Evolutionary conservation across 1,140 invertebrate genomes (phyloP).

Genomic region (Halesus radiatus): DNA sequence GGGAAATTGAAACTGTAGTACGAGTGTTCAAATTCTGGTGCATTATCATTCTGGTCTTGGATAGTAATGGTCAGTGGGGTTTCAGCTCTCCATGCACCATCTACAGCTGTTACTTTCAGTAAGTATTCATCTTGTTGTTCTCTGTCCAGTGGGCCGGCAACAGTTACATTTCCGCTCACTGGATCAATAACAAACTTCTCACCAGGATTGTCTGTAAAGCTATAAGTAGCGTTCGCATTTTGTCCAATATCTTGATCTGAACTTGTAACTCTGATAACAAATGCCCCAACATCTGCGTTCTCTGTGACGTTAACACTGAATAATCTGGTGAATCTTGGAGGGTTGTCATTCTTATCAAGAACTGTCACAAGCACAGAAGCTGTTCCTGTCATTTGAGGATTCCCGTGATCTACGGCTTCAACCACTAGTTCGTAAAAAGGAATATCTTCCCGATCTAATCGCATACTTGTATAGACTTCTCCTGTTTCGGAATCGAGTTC

Average conservation of each 20-base stretch:
- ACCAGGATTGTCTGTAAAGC: slow-evolving; percentile 89
- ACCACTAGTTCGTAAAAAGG: slow-evolving; percentile 87
- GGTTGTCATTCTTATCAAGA: slow-evolving; percentile 95
- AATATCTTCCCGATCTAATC: slow-evolving; percentile 92
- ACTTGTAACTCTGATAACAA: slow-evolving; percentile 93
- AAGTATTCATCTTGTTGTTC: slow-evolving; percentile 94
- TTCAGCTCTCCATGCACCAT: slow-evolving; percentile 90
- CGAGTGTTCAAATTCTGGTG: slow-evolving; percentile 90
- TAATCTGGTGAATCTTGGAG: slow-evolving; percentile 90
- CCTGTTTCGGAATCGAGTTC: slow-evolving; percentile 85
- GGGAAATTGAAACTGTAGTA: slow-evolving; percentile 93
- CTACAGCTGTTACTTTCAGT: slow-evolving; percentile 87
- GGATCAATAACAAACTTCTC: slow-evolving; percentile 91
- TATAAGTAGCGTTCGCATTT: slow-evolving; percentile 92
- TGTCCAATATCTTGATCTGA: slow-evolving; percentile 88
- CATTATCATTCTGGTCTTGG: slow-evolving; percentile 95
- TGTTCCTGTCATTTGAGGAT: slow-evolving; percentile 84
- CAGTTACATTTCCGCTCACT: slow-evolving; percentile 91
- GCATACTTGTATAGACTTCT: slow-evolving; percentile 86
- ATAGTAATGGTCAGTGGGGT: slow-evolving; percentile 93
- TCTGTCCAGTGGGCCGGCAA: slow-evolving; percentile 85
- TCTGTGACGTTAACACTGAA: slow-evolving; percentile 97
- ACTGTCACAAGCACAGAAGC: slow-evolving; percentile 89
- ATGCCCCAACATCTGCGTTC: slow-evolving; percentile 92
- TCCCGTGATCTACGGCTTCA: slow-evolving; percentile 89